A percentile compares a stretch with the other conserved stretches of the same genome.
Evolutionary conservation across 2,888 invertebrate genomes (phyloP).

Genomic region (Gymnoscelis rufifasciata): DNA sequence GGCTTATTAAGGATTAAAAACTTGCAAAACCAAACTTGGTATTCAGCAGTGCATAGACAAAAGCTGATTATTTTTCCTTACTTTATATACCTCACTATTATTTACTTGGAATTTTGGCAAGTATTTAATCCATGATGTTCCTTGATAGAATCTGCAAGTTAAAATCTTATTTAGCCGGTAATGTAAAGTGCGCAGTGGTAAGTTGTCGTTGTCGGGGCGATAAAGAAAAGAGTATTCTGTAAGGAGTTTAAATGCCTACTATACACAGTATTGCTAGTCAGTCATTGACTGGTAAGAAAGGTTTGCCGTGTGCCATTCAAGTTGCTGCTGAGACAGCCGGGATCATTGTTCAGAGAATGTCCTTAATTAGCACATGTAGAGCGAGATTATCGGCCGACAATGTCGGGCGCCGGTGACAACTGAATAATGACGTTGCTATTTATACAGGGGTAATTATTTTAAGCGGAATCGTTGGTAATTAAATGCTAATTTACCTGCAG

Average conservation of each 20-base stretch:
- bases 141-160: too few relatives aligned
- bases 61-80: too few relatives aligned
- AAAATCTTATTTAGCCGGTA: slow-evolving; percentile 28
- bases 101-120: too few relatives aligned
- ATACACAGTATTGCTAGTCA: slow-evolving; percentile 62
- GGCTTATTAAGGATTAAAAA: too few relatives aligned
- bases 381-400: slow-evolving; percentile 63
- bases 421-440: slow-evolving; percentile 63
- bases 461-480: slow-evolving; percentile 30
- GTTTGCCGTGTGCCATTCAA: slow-evolving; percentile 53
- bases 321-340: slow-evolving; percentile 54
- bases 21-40: too few relatives aligned
- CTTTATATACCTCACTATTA: too few relatives aligned
- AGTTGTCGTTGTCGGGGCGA: slow-evolving; percentile 31
- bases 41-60: too few relatives aligned
- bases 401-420: slow-evolving; percentile 57
- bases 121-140: too few relatives aligned
- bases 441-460: slow-evolving; percentile 42
- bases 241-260: slow-evolving; percentile 56
- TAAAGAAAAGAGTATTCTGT: slow-evolving; percentile 60
- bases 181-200: slow-evolving; percentile 27
- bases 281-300: slow-evolving; percentile 59
- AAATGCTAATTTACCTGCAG: slow-evolving; percentile 25
- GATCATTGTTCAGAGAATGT: slow-evolving; percentile 68
- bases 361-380: slow-evolving; percentile 74